phyloP scores from a whole-genome alignment of 2,888 invertebrate genomes.

The Limnephilus marmoratus region DNA sequence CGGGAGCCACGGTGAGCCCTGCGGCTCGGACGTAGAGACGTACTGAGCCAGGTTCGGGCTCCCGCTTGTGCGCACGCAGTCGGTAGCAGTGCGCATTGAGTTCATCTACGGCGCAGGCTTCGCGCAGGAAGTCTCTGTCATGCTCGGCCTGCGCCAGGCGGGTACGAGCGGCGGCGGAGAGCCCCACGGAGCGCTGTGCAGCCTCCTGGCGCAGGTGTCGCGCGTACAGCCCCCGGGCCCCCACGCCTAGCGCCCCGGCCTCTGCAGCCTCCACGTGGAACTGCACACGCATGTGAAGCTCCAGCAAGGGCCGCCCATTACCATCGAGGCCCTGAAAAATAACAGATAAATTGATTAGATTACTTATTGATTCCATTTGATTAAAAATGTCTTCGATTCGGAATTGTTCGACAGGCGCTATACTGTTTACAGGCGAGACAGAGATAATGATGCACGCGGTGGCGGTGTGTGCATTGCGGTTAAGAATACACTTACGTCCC shows the following conservation, averaged over 20 bases:
- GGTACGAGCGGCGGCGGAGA: constrained; percentile 86
- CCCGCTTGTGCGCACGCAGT: constrained; percentile 86
- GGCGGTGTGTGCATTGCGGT: too few species aligned
- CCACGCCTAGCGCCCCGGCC: constrained; percentile 92
- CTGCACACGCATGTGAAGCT: constrained; percentile 93
- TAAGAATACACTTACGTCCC: too few species aligned
- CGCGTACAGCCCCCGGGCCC: constrained; percentile 93
- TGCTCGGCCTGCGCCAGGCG: constrained; percentile 79
- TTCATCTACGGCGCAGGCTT: constrained; percentile 89
- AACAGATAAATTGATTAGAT: not conserved
- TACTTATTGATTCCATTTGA: not conserved
- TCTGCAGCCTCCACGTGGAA: constrained; percentile 96
- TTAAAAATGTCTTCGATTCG: too few species aligned
- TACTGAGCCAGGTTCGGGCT: constrained; percentile 86
- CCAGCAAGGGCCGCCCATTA: constrained; percentile 92
- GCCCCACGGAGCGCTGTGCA: constrained; percentile 80
- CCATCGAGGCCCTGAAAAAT: constrained; percentile 88
- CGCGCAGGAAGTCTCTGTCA: constrained; percentile 89
- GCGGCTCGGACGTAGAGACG: constrained; percentile 95
- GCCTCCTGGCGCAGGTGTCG: constrained; percentile 90
- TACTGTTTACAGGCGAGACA: too few species aligned
- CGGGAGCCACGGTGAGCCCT: constrained; percentile 92
- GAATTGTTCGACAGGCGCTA: too few species aligned
- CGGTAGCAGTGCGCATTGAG: constrained; percentile 94
- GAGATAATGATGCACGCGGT: too few species aligned